Evolutionary conservation across 2,113 vertebrate genomes (phyloP), one percentile per base, ranked within the genome.

Genomic region (Odontophorus gujanensis): DNA sequence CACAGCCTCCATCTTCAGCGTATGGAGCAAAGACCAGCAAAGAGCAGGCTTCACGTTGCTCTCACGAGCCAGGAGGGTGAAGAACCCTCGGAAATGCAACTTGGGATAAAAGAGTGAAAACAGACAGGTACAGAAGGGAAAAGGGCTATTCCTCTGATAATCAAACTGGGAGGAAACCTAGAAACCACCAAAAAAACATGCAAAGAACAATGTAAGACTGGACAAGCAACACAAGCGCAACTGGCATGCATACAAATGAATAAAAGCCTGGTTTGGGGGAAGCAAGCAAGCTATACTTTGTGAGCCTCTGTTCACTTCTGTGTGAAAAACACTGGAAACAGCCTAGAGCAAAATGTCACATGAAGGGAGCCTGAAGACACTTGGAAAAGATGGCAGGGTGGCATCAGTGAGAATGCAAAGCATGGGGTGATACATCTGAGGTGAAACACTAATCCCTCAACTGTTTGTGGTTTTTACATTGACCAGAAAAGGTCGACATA

Each of bases 401-500:
- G 91, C 61, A 85, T 11, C 73, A 51, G 76, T 4, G 16, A 81
- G 85, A 88, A n/a, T 34, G 59, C 50, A 68, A 72, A 93, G 51
- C 21, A 3, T 74, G 55, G 72, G 55, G 92, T 48, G 53, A 68
- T 81, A 45, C 32, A 79, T 58, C 71, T 50, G 72, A 91, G 63
- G 61, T 83, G 73, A 87, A 93, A 94, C 65, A 67, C 48, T 81
- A 87, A 93, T 87, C 79, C 72, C 9, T 0, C 51, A 47, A 65
- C 12, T 6, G 61, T 50, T 83, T 20, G 43, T 43, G 69, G 79
- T 50, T 96, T 88, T 94, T 40, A 72, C 73, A 81, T 30, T 91
- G 96, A 92, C 92, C 91, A 85, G 81, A 68, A 87, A 83, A 94
- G 88, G 93, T 86, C 3, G 1, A 78, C 95, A 95, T 95, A 92